A percentile compares a stretch with the other conserved stretches of the same genome.
Conservation (phyloP, 2,797 vertebrate species). For the Vultur gryphus region DNA sequence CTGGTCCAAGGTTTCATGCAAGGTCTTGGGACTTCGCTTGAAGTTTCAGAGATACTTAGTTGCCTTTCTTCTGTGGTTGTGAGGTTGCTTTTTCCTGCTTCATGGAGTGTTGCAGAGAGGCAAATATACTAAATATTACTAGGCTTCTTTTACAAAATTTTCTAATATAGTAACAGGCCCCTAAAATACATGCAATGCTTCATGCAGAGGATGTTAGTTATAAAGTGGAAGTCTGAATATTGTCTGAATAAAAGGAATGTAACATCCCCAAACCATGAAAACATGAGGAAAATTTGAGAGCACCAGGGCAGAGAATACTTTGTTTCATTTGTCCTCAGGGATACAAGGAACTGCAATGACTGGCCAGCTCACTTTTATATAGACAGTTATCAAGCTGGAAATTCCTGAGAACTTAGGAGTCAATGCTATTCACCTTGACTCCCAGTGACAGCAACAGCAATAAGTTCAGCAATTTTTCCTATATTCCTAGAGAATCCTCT, state of each 20-base stretch:
- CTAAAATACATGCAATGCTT: neutral
- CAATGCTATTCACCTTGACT: neutral
- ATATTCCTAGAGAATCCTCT: neutral
- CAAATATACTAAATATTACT: neutral
- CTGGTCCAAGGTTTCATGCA: neutral
- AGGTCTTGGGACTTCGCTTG: neutral
- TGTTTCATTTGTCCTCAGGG: neutral
- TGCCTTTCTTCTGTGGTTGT: neutral
- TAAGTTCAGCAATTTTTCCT: neutral
- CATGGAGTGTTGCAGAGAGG: neutral
- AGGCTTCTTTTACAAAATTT: neutral
- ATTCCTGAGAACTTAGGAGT: neutral
- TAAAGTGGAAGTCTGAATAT: neutral
- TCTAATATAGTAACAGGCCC: neutral
- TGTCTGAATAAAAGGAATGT: neutral
- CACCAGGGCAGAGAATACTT: neutral
- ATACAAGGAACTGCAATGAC: neutral
- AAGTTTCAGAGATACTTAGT: neutral
- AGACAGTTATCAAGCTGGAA: neutral
- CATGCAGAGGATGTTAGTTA: neutral
- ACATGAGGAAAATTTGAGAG: neutral
- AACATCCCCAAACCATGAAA: neutral
- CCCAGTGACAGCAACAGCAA: neutral
- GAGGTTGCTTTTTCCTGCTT: neutral
- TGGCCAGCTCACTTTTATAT: neutral